Base-by-base conservation (phyloP, 2,888 invertebrate genomes). In the Odontocolon sp. region DNA sequence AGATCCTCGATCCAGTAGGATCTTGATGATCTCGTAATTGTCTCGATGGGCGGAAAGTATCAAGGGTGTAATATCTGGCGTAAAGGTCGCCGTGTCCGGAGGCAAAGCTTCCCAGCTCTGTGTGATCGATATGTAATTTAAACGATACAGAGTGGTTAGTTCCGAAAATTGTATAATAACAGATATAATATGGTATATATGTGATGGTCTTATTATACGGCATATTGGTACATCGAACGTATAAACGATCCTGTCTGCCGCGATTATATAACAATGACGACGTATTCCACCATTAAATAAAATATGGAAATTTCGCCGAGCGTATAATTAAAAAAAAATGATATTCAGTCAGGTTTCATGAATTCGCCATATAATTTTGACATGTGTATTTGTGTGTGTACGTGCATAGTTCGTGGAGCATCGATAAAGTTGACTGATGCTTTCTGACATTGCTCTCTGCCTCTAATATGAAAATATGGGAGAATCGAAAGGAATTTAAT, bases 11-110 rank as follows among this genome's bases (percentile, higher is more conserved):
- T 99, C 99, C 86, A 99, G 92, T 77, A 99, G 94, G 88, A 99
- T 96, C 93, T 99, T 99, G 90, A 99, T 98, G 90, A 99, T 99
- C 93, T 99, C 99, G 91, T 99, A 99, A 92, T 99, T 99, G 92
- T 99, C 98, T 80, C 98, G 94, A 92, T 99, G 99, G 75, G 99
- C 98, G 18, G 99, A 98, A 86, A 99, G 93, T 88, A 98, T 98
- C 83, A 99, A 93, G 9, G 99, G 99, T 2, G 98, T 98, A 89
- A 99, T 98, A 92, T 99, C 99, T 1, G 98, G 96, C 9, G 99
- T 99, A 92, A 99, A 98, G 28, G 98, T 97, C 36, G 97, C 97
- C 71, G 96, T 97, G 89, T 97, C 97, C 74, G 96, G 95, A 26
- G 97, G 96, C 64, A 97, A 92, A 59, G 96, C 96, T 91, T 97